phyloP scores from a whole-genome alignment of 2,797 vertebrate genomes.

The Arnoldichthys spilopterus region DNA sequence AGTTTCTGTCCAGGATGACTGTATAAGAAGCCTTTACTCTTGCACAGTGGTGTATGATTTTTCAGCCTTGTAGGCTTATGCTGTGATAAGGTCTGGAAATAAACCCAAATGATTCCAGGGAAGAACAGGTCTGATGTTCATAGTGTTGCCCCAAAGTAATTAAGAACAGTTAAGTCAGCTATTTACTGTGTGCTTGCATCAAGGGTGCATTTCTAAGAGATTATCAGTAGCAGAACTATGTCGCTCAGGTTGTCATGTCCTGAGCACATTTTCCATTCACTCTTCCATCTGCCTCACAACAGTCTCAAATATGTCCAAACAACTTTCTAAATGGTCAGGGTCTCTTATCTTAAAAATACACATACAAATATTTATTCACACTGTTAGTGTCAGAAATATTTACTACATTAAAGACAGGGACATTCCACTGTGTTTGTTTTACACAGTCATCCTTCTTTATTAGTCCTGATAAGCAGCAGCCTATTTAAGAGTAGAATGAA shows the following conservation, averaged over 20 bases:
- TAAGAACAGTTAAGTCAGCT: neutral
- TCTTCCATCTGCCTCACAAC: neutral
- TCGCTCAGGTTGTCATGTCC: neutral
- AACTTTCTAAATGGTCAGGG: neutral
- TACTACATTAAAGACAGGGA: neutral
- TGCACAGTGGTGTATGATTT: too few species aligned
- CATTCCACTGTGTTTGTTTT: constrained; percentile 1
- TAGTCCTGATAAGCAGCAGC: neutral
- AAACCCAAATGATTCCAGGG: too few species aligned
- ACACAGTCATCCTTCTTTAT: neutral
- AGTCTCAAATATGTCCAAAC: neutral
- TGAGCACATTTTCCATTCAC: neutral
- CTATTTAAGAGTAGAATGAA: constrained; percentile 13
- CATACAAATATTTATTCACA: constrained; percentile 14
- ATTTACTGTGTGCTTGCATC: neutral
- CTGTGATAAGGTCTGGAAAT: too few species aligned
- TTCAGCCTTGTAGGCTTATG: too few species aligned
- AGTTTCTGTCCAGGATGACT: too few species aligned
- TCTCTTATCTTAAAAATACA: constrained; percentile 14
- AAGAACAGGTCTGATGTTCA: constrained; percentile 69
- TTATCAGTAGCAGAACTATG: constrained; percentile 4
- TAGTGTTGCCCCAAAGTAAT: neutral
- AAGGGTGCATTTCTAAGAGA: neutral
- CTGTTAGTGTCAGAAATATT: constrained; percentile 28
- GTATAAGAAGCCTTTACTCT: too few species aligned